phyloP scores from a whole-genome alignment of 2,888 invertebrate genomes.

The Psylliodes chrysocephalus region DNA sequence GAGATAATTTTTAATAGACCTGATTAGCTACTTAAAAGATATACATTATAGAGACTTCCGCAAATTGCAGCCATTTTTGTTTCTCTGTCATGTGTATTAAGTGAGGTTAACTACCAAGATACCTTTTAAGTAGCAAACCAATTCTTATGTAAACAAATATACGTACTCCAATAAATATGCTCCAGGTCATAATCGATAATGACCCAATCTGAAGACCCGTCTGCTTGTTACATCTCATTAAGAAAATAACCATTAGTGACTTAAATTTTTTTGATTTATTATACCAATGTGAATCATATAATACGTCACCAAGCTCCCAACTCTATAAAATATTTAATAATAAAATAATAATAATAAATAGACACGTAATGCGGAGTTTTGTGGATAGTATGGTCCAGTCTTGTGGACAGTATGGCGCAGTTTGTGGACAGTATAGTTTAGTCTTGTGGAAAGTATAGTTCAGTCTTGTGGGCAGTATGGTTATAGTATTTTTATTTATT shows the following conservation, averaged over 20 bases:
- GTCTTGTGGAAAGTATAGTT: too few relatives aligned
- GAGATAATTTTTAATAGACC: background rate
- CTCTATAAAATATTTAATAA: background rate
- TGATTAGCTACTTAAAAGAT: background rate
- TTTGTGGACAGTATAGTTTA: too few relatives aligned
- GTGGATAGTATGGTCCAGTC: too few relatives aligned
- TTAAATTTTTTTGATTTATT: constrained; percentile 4
- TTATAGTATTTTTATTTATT: too few relatives aligned
- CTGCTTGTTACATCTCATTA: constrained; percentile 15
- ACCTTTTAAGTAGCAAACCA: too few relatives aligned
- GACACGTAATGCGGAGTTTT: background rate
- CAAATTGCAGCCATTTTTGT: background rate
- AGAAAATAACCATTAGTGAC: background rate
- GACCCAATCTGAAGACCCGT: constrained; percentile 10
- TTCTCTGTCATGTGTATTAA: too few relatives aligned
- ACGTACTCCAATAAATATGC: constrained; percentile 17
- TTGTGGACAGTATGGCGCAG: too few relatives aligned
- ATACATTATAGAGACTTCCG: background rate
- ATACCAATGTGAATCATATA: constrained; percentile 9
- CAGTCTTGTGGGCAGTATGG: too few relatives aligned
- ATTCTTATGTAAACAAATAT: too few relatives aligned
- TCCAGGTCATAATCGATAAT: constrained; percentile 15
- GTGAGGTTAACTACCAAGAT: too few relatives aligned
- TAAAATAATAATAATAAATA: background rate
- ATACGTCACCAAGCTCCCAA: background rate